Conservation (phyloP, 2,888 invertebrate genomes). For the Cryptocheilus praepositus region DNA sequence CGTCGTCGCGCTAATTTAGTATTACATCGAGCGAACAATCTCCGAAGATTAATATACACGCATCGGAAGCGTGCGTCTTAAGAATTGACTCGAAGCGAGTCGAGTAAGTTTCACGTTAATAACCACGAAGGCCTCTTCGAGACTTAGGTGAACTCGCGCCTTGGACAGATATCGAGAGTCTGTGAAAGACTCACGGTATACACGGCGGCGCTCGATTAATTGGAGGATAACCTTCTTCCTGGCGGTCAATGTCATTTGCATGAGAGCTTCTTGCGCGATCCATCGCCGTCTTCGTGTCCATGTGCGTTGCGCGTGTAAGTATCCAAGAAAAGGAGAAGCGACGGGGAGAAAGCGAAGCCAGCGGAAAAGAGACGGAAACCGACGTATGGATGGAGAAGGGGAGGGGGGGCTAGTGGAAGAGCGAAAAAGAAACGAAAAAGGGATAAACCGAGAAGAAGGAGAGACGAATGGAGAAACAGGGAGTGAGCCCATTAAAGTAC, state of each 20-base stretch:
- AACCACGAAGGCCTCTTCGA: slow-evolving; percentile 29
- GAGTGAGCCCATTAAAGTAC: slow-evolving; percentile 53
- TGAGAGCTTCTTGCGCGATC: slow-evolving; percentile 25
- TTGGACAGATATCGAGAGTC: slow-evolving; percentile 46
- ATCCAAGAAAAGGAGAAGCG: neutral
- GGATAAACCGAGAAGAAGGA: slow-evolving; percentile 12
- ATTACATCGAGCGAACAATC: neutral
- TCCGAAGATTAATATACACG: slow-evolving; percentile 7
- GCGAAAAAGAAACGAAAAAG: slow-evolving; percentile 7
- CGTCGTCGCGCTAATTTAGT: too few relatives aligned
- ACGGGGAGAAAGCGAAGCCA: slow-evolving; percentile 7
- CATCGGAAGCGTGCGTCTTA: neutral
- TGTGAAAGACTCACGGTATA: slow-evolving; percentile 42
- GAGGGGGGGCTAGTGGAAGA: slow-evolving; percentile 3
- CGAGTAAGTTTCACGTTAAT: slow-evolving; percentile 36
- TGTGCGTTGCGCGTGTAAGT: neutral
- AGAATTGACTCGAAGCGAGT: neutral
- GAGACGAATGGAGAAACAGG: slow-evolving; percentile 12
- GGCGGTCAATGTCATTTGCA: slow-evolving; percentile 61
- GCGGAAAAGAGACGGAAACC: neutral
- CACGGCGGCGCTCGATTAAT: slow-evolving; percentile 55
- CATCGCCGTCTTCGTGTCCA: neutral
- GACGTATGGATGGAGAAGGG: slow-evolving; percentile 14
- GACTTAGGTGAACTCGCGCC: slow-evolving; percentile 33
- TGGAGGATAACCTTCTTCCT: slow-evolving; percentile 59